Evolutionary conservation across 2,797 vertebrate genomes (phyloP).

Genomic region (Myripristis jacobus): DNA sequence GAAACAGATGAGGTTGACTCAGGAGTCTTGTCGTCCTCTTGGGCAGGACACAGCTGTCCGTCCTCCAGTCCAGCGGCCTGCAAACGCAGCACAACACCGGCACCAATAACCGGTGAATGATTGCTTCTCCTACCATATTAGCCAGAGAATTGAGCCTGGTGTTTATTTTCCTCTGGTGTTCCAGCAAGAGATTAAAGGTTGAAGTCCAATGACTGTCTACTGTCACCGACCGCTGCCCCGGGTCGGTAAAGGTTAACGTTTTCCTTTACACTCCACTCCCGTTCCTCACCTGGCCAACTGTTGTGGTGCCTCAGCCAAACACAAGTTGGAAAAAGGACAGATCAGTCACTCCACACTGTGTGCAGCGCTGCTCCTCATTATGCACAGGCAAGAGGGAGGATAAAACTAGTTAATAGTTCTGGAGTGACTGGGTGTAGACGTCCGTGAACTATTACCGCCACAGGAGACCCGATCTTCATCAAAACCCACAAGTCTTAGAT

Average conservation of each 20-base stretch:
- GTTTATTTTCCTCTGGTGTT: constrained; percentile 29
- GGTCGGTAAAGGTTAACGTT: constrained; percentile 38
- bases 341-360: neutral
- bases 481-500: too few species aligned
- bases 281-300: constrained; percentile 13
- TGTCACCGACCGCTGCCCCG: neutral
- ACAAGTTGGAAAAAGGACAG: constrained; percentile 8
- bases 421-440: too few species aligned
- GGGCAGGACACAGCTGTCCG: constrained; percentile 49
- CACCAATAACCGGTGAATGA: neutral
- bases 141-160: neutral
- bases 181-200: constrained; percentile 27
- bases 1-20: constrained; percentile 69
- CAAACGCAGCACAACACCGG: constrained; percentile 42
- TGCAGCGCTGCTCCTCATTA: neutral
- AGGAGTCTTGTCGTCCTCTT: constrained; percentile 55
- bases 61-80: constrained; percentile 39
- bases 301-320: neutral
- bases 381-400: neutral
- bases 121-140: constrained; percentile 2
- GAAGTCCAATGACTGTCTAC: constrained; percentile 21
- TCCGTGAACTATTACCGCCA: too few species aligned
- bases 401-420: neutral
- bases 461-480: too few species aligned
- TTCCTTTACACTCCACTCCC: constrained; percentile 17